phyloP scores from a whole-genome alignment of 2,888 invertebrate genomes.

The Lochmaea capreae region DNA sequence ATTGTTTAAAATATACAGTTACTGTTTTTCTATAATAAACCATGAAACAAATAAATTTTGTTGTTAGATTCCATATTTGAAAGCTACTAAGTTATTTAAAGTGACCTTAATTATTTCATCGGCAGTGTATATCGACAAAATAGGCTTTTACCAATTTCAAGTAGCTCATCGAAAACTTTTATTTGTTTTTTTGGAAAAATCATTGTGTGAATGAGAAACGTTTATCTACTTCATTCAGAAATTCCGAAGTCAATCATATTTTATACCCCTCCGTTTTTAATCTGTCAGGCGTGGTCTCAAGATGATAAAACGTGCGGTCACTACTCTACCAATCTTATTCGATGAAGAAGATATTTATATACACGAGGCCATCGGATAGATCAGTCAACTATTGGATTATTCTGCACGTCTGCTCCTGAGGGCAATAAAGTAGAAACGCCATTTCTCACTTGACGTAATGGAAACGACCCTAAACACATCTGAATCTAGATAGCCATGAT shows the following conservation, averaged over 20 bases:
- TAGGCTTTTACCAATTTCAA: no score
- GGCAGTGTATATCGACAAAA: no score
- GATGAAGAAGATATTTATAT: slow-evolving; percentile 40
- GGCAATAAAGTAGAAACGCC: slow-evolving; percentile 48
- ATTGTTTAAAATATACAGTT: no score
- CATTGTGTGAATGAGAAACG: no score
- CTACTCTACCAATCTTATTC: slow-evolving; percentile 2
- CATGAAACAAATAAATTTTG: no score
- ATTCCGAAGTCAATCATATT: not conserved
- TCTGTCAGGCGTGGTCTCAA: slow-evolving; percentile 11
- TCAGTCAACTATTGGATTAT: slow-evolving; percentile 46
- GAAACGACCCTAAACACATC: slow-evolving; percentile 48
- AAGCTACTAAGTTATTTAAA: no score
- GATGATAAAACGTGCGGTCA: slow-evolving; percentile 15
- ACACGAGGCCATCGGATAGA: slow-evolving; percentile 41
- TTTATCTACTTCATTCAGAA: not conserved
- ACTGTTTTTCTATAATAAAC: no score
- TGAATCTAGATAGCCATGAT: slow-evolving; percentile 50
- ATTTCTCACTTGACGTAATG: slow-evolving; percentile 43
- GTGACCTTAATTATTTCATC: no score
- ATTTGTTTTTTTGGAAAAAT: no score
- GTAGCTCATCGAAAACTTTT: no score
- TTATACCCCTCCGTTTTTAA: not conserved
- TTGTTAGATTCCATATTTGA: no score
- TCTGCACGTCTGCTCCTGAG: slow-evolving; percentile 45